phyloP scores from a whole-genome alignment of 2,888 invertebrate genomes.

The Lycaena phlaeas region DNA sequence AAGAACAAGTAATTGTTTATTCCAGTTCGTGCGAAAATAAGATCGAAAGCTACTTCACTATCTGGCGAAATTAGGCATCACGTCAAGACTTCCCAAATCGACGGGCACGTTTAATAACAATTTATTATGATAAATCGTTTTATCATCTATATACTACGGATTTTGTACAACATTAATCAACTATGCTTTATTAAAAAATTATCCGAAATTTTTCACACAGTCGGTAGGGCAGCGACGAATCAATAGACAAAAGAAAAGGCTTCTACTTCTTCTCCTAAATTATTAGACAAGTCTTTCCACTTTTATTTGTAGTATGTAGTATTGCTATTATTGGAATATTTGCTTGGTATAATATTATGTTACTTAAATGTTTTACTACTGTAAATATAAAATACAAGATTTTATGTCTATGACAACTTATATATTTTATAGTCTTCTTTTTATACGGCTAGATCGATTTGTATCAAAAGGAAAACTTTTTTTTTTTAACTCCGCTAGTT shows the following conservation, averaged over 20 bases:
- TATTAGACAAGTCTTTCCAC: slow-evolving; percentile 25
- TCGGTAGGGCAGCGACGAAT: slow-evolving; percentile 66
- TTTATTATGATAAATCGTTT: slow-evolving; percentile 13
- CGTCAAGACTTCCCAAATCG: slow-evolving; percentile 16
- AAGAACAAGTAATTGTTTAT: slow-evolving; percentile 48
- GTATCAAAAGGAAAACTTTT: too few relatives aligned
- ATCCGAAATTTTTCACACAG: slow-evolving; percentile 40
- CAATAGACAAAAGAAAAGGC: slow-evolving; percentile 57
- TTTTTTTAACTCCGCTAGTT: too few relatives aligned
- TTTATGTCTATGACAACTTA: too few relatives aligned
- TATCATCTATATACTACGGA: slow-evolving; percentile 21
- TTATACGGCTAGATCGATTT: too few relatives aligned
- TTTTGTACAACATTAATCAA: neutral
- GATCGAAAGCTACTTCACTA: slow-evolving; percentile 45
- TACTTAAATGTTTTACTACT: too few relatives aligned
- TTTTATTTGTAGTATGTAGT: too few relatives aligned
- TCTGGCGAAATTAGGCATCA: slow-evolving; percentile 36
- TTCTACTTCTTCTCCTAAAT: slow-evolving; percentile 25
- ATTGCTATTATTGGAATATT: too few relatives aligned
- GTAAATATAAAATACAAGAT: too few relatives aligned
- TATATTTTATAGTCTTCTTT: too few relatives aligned
- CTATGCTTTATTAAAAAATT: neutral
- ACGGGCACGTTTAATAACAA: neutral
- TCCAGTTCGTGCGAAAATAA: slow-evolving; percentile 48
- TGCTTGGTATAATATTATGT: too few relatives aligned